phyloP scores from a whole-genome alignment of 1,140 invertebrate species.

The Ceratoteleas bidentatus region DNA sequence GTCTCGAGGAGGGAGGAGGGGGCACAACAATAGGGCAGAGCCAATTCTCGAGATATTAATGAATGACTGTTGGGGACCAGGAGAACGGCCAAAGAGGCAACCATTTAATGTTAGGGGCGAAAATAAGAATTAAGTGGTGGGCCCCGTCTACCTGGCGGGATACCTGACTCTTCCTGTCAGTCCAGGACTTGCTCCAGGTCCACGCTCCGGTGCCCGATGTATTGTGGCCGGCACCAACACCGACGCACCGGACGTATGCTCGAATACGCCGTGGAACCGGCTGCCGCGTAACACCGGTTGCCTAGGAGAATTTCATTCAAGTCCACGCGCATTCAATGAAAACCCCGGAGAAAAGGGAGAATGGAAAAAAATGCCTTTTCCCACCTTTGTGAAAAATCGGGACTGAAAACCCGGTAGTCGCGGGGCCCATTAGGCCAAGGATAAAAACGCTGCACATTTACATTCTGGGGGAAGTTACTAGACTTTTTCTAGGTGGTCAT shows the following conservation, averaged over 20 bases:
- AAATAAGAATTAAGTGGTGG: conserved; percentile 71
- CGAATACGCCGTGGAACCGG: conserved; percentile 48
- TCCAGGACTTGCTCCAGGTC: conserved; percentile 22
- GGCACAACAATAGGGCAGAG: conserved; percentile 46
- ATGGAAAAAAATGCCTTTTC: conserved; percentile 60
- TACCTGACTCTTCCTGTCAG: conserved; percentile 66
- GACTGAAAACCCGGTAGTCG: conserved; percentile 50
- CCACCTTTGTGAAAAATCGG: conserved; percentile 65
- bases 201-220: conserved; percentile 46
- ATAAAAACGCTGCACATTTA: no score
- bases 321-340: conserved; percentile 55
- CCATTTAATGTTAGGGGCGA: conserved; percentile 69
- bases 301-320: conserved; percentile 65
- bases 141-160: conserved; percentile 56
- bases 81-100: conserved; percentile 53
- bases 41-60: conserved; percentile 69
- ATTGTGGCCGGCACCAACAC: conserved; percentile 51
- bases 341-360: conserved; percentile 30
- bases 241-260: conserved; percentile 40
- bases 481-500: no score
- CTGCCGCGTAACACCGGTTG: conserved; percentile 67
- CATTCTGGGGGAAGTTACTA: no score
- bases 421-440: conserved; percentile 1
- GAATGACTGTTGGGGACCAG: conserved; percentile 62
- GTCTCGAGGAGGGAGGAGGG: conserved; percentile 20